Base-by-base conservation (phyloP, 2,888 invertebrate species). In the Mythimna ferrago region DNA sequence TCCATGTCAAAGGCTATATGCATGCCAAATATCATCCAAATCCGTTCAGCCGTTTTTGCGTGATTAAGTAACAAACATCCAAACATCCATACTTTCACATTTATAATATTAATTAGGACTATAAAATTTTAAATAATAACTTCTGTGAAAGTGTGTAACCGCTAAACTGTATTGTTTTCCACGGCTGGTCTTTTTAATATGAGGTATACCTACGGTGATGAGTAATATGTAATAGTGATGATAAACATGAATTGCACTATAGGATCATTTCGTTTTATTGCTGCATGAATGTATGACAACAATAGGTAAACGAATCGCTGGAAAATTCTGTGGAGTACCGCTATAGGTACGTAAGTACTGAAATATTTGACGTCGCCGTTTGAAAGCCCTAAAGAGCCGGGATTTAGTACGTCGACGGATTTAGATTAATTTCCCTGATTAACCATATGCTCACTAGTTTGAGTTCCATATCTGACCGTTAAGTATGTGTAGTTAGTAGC, bases 371-470 rank as follows among this genome's bases (percentile, higher is more conserved):
- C 53, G 26, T 73, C 9, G 21, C n/a, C 21, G 26, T 44, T 9
- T 26, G 41, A 60, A 70, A 70, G 69, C 69, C 6, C 57, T 75
- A 63, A 75, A 75, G 41, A 58, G 75, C 62, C n/a, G 44, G 63
- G 75, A 63, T 75, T 76, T 75, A 44, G 48, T 32, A 11, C 4
- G 54, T 61, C 38, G 26, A 74, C 3, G 54, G 74, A 74, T 74
- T 74, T 38, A 74, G 74, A 74, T 74, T 67, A 74, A 54, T 48
- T 61, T n/a, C 14, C 2, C 56, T 66, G 70, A 66, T 66, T 66
- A 66, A 41, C 11, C 67, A 68, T 67, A 67, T 19, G 53, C 48
- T 48, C 38, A 54, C 11, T 58, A 66, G 44, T 73, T 73, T 38
- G 21, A 10, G 19, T 14, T 35, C 21, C 56, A 48, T 35, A 53